These are phyloP conservation scores for Marisa cornuarietis DNA, from an alignment of 1,140 invertebrate species.

Conservation along the genomic window DNA sequence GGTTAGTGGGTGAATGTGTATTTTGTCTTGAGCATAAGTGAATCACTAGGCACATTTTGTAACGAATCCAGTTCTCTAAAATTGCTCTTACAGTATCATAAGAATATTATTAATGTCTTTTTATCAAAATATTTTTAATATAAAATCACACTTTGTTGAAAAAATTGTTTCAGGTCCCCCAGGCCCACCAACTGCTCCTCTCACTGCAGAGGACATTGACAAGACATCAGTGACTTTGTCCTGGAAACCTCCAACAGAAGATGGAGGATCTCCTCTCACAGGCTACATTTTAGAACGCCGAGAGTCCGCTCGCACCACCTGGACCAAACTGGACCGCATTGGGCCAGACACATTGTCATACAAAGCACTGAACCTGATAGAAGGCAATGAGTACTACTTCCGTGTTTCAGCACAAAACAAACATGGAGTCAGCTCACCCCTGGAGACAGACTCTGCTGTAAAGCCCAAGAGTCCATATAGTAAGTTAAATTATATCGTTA, in stretches of 20 bases:
- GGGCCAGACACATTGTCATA: slow-evolving; percentile 68
- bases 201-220: slow-evolving; percentile 71
- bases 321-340: slow-evolving; percentile 81
- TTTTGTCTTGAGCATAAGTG: no score
- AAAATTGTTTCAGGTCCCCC: slow-evolving; percentile 77
- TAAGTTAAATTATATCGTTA: slow-evolving; percentile 33
- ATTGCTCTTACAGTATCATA: no score
- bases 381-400: slow-evolving; percentile 92
- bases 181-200: slow-evolving; percentile 88
- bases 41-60: no score
- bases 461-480: slow-evolving; percentile 85
- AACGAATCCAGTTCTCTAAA: no score
- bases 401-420: slow-evolving; percentile 96
- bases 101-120: no score
- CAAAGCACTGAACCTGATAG: slow-evolving; percentile 89
- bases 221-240: slow-evolving; percentile 78
- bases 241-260: slow-evolving; percentile 90
- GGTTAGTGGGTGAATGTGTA: no score
- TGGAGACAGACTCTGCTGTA: slow-evolving; percentile 48
- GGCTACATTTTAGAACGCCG: slow-evolving; percentile 62
- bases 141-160: neutral
- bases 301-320: slow-evolving; percentile 76
- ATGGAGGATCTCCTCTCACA: slow-evolving; percentile 81
- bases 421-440: slow-evolving; percentile 95
- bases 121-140: neutral